These are phyloP conservation scores for Rhyacophila brunnea DNA, from an alignment of 1,140 invertebrate species.

Conservation along the genomic window DNA sequence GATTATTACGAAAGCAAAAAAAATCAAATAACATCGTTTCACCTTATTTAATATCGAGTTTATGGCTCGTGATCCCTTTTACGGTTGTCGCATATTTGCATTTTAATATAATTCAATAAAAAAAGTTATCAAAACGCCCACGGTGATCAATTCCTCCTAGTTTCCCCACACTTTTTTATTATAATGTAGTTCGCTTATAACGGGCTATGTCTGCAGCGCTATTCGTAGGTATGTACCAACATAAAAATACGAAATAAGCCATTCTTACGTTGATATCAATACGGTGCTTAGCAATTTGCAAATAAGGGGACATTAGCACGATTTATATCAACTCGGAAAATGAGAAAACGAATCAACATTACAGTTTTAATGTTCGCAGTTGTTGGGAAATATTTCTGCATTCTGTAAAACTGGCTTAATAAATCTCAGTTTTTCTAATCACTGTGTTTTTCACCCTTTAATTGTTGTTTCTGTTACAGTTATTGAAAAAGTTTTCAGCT, in stretches of 20 bases:
- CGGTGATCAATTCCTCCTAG: background rate
- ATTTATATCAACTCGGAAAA: slow-evolving; percentile 18
- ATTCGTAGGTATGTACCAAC: slow-evolving; percentile 14
- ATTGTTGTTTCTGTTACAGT: no score
- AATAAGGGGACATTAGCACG: slow-evolving; percentile 30
- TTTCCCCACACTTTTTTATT: slow-evolving; percentile 14
- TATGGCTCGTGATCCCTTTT: no score
- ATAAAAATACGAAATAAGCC: slow-evolving; percentile 36
- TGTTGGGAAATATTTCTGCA: background rate
- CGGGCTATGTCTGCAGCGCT: slow-evolving; percentile 12
- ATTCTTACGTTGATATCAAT: slow-evolving; percentile 32
- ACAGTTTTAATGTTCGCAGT: slow-evolving; percentile 18
- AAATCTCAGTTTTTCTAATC: no score
- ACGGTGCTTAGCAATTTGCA: slow-evolving; percentile 32
- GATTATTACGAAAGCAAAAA: no score
- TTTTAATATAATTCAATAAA: slow-evolving; percentile 8
- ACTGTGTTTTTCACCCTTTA: no score
- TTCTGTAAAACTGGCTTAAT: no score
- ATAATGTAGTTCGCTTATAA: slow-evolving; percentile 25
- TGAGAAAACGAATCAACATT: slow-evolving; percentile 1
- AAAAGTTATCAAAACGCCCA: background rate
- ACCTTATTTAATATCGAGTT: no score
- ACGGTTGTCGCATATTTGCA: no score
- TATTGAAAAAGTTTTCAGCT: no score
- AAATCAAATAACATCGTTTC: no score